Conservation (phyloP, 2,113 vertebrate genomes). For the Crotophaga sulcirostris region DNA sequence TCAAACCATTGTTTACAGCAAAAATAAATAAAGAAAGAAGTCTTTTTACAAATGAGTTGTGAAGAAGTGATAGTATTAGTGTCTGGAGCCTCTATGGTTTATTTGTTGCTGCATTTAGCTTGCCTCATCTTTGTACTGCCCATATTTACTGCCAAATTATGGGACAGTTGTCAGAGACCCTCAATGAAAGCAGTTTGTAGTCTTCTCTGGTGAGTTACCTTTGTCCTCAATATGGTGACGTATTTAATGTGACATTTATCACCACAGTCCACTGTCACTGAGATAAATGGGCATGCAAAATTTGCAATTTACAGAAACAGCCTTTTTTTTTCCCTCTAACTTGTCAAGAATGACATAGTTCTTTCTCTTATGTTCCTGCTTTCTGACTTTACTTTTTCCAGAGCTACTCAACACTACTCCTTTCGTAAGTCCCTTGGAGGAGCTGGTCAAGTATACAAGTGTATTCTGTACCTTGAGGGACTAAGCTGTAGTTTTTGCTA, state of each 20-base stretch:
- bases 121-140: neutral
- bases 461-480: neutral
- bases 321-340: accelerated
- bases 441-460: neutral
- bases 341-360: neutral
- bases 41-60: neutral
- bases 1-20: neutral
- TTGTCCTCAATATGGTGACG: neutral
- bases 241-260: neutral
- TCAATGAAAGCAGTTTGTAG: neutral
- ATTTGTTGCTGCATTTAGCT: neutral
- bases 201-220: neutral
- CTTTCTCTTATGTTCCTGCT: neutral
- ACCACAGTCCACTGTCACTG: neutral
- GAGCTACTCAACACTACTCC: neutral
- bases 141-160: neutral
- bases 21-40: neutral
- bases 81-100: neutral
- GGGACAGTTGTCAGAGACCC: neutral
- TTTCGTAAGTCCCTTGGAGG: neutral
- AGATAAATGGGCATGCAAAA: neutral
- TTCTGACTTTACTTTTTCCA: neutral
- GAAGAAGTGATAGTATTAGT: neutral
- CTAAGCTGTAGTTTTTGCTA: neutral
- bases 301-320: accelerated